These are phyloP conservation scores for Carapus acus DNA, from an alignment of 2,797 vertebrate genomes.

Conservation along the genomic window DNA sequence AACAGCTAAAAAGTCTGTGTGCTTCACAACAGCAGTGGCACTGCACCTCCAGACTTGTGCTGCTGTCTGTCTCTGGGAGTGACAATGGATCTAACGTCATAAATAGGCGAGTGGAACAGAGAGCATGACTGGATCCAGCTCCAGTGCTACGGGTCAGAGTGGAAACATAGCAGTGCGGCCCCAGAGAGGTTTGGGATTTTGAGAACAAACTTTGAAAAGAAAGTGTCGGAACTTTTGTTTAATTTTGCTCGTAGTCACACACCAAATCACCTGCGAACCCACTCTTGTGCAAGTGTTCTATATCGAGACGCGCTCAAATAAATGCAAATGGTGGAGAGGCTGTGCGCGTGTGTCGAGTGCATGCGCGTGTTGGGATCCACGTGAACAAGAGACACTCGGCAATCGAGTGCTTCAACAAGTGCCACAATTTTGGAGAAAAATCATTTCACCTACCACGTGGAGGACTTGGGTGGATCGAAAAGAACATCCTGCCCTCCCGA, in stretches of 20 bases:
- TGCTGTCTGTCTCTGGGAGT: too few relatives aligned
- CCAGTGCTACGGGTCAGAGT: neutral
- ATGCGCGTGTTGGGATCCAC: neutral
- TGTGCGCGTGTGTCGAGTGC: neutral
- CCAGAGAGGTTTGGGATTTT: too few relatives aligned
- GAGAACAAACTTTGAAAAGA: neutral
- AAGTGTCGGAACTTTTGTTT: neutral
- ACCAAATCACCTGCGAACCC: neutral
- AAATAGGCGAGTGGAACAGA: neutral
- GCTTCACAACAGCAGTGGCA: too few relatives aligned
- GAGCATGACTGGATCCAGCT: neutral
- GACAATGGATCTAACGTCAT: neutral
- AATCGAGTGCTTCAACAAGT: slow-evolving; percentile 39
- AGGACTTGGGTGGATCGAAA: slow-evolving; percentile 33
- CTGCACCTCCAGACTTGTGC: too few relatives aligned
- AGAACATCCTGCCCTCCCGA: slow-evolving; percentile 40
- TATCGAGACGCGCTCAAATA: neutral
- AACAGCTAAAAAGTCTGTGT: too few relatives aligned
- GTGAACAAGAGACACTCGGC: neutral
- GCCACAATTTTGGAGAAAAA: slow-evolving; percentile 31
- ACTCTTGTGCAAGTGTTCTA: neutral
- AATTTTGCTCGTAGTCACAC: neutral
- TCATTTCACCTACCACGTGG: slow-evolving; percentile 52
- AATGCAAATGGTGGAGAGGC: too few relatives aligned
- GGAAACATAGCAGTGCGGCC: too few relatives aligned